Base-by-base conservation (phyloP, 2,113 vertebrate genomes). In the Labeo catla region DNA sequence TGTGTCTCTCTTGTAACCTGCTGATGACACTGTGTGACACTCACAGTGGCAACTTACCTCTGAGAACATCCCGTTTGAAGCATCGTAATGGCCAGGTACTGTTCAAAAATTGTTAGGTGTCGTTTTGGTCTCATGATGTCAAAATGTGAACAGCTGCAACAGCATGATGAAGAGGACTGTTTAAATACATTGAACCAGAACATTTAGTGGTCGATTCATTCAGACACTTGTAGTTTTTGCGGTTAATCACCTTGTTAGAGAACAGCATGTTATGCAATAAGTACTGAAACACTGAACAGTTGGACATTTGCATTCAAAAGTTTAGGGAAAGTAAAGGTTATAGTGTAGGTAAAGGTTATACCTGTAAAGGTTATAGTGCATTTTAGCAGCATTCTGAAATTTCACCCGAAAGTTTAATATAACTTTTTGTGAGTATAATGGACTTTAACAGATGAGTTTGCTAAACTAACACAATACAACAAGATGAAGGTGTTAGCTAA, bases 221-320 rank as follows among this genome's bases (percentile, higher is more conserved):
- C 54, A 57, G 16, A 54, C 4, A 78, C 76, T 12, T n/a, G 49
- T 52, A 21, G 34, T 50, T 78, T 78, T 78, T 57, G 54, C 15
- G 1, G 16, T 57, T 57, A 57, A 57, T 6, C 54, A 57, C 13
- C 54, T 57, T 6, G 54, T 57, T 57, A 19, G 54, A 15, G 54
- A 57, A 16, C 54, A 57, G 54, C 54, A 57, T 16, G 15, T 19
- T 19, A 57, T 57, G 54, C 54, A 57, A 57, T 6, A 57, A 19
- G 4, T 57, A 57, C 4, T 57, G 78, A 59, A 61, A 59, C 78
- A 16, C 6, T 61, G 15, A 81, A 47, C 78, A 65, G 57, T 63
- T 81, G 57, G 57, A 81, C 57, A 45, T 81, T 34, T 59, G 15
- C 57, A 63, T 81, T 81, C 36, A 81, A 81, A 81, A 63, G 54